Percentiles rank a stretch among this genome's conserved stretches.
phyloP scores from a whole-genome alignment of 2,797 vertebrate genomes.

The Danio tinwini region DNA sequence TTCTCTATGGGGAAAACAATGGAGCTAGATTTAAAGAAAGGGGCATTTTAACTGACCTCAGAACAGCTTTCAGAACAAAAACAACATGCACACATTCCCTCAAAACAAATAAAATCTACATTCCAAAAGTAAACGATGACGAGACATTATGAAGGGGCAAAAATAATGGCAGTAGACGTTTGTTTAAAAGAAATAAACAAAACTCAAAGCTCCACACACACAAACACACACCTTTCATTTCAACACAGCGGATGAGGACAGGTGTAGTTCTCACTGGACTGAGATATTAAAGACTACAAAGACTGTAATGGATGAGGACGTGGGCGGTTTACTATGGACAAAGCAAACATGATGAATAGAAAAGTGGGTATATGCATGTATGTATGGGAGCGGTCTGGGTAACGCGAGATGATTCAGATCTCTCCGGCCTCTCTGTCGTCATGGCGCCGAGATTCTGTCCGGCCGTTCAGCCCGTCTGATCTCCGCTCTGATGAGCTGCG shows the following conservation, averaged over 20 bases:
- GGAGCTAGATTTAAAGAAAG: slow-evolving; percentile 35
- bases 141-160: not conserved
- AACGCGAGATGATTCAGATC: slow-evolving; percentile 78
- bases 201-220: not conserved
- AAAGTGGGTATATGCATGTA: slow-evolving; percentile 41
- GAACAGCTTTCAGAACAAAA: slow-evolving; percentile 56
- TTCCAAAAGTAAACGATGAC: slow-evolving; percentile 49
- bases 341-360: slow-evolving; percentile 50
- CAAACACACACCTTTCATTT: not conserved
- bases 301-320: slow-evolving; percentile 24
- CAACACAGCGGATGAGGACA: slow-evolving; percentile 49
- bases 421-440: slow-evolving; percentile 93
- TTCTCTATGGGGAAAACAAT: slow-evolving; percentile 20
- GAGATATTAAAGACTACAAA: slow-evolving; percentile 57
- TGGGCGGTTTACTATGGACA: slow-evolving; percentile 56
- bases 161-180: slow-evolving; percentile 35
- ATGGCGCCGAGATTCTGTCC: slow-evolving; percentile 82
- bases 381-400: not conserved
- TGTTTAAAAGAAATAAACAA: slow-evolving; percentile 46
- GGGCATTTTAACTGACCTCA: slow-evolving; percentile 31
- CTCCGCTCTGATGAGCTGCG: slow-evolving; percentile 78
- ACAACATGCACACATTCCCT: slow-evolving; percentile 58
- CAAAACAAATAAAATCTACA: slow-evolving; percentile 62
- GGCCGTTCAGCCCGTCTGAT: slow-evolving; percentile 88
- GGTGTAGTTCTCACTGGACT: slow-evolving; percentile 57